Percentiles rank a stretch among this genome's conserved stretches.
These are phyloP conservation scores for Premnoplex brunnescens DNA, from an alignment of 2,797 vertebrate species.

Conservation along the genomic window DNA sequence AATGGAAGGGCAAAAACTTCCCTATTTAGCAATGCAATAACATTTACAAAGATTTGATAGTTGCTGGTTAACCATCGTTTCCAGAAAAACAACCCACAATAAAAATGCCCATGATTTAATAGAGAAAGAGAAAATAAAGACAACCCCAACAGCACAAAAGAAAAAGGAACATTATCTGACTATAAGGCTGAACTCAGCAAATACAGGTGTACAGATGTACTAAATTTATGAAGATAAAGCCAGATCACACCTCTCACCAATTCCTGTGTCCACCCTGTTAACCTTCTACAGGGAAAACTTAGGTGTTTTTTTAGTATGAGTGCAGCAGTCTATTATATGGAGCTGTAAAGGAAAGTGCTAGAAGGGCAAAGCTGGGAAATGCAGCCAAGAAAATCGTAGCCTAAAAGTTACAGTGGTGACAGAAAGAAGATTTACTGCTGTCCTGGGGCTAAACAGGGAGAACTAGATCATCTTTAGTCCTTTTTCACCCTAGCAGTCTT, in stretches of 20 bases:
- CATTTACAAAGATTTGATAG: background rate
- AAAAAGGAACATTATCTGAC: background rate
- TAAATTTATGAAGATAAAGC: background rate
- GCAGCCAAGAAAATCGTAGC: background rate
- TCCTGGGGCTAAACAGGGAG: background rate
- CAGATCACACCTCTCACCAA: background rate
- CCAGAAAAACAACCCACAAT: background rate
- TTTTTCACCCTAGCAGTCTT: background rate
- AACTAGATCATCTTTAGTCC: background rate
- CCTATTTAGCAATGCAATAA: background rate
- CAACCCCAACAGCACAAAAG: background rate
- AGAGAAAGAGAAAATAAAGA: background rate
- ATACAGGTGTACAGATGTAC: background rate
- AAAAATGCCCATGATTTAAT: background rate
- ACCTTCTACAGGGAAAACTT: background rate
- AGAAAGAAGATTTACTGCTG: background rate
- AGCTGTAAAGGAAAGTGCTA: background rate
- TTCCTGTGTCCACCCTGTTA: background rate
- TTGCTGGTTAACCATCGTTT: background rate
- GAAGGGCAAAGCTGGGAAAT: background rate
- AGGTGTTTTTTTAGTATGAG: background rate
- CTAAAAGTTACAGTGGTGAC: background rate
- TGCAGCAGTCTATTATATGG: background rate
- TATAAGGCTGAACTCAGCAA: background rate
- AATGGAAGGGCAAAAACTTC: background rate